Conservation (phyloP, 2,797 vertebrate species). For the Eulemur albifrons region DNA sequence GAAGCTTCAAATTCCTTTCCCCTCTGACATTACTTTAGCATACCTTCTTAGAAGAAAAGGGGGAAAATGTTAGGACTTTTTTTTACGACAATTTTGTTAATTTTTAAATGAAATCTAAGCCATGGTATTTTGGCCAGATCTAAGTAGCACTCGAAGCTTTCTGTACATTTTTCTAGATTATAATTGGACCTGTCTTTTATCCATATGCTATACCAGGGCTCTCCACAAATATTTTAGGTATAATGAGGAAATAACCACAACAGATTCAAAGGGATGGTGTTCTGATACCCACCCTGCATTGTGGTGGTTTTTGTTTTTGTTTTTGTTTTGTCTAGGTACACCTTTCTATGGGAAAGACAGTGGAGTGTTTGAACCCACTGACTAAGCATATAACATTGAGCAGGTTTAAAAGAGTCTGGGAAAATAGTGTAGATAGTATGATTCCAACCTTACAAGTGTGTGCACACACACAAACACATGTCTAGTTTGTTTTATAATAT, state of each 20-base stretch:
- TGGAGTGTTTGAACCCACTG: neutral
- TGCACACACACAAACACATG: neutral
- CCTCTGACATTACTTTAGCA: neutral
- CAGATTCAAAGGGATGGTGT: neutral
- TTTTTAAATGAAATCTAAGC: neutral
- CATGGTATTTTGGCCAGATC: neutral
- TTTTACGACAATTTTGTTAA: slow-evolving; percentile 8
- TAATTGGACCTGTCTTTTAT: neutral
- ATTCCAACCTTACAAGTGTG: neutral
- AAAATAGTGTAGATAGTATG: neutral
- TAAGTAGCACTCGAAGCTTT: neutral
- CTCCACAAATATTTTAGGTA: neutral
- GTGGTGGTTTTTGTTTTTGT: neutral
- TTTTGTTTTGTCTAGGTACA: neutral
- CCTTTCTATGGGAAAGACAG: slow-evolving; percentile 24
- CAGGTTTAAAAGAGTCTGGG: neutral
- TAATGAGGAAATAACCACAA: neutral
- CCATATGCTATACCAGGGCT: neutral
- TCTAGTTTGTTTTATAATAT: neutral
- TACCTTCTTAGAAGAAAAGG: neutral
- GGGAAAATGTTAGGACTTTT: neutral
- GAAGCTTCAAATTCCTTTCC: neutral
- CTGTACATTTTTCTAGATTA: neutral
- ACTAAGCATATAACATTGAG: neutral
- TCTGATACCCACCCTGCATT: neutral